Percentiles rank a stretch among this genome's conserved stretches.
Conservation (phyloP, 2,113 vertebrate genomes). For the Callithrix jacchus region DNA sequence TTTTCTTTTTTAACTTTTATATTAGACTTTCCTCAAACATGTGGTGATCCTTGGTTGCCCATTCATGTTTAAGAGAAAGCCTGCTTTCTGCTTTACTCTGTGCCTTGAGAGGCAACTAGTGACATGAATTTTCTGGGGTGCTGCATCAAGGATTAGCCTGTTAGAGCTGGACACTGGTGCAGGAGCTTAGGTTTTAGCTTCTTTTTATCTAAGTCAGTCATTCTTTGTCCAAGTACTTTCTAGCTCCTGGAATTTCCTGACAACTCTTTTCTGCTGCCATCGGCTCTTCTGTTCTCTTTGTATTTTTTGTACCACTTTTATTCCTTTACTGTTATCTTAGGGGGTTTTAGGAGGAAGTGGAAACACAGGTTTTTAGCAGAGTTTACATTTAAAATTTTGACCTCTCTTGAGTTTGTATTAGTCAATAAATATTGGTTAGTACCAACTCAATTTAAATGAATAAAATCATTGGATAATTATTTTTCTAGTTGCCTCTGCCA, state of each 20-base stretch:
- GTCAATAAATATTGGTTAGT: conserved; percentile 29
- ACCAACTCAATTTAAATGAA: conserved; percentile 31
- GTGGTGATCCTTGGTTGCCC: neutral
- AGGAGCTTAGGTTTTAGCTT: neutral
- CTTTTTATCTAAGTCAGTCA: neutral
- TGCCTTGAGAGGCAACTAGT: neutral
- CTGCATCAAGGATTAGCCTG: neutral
- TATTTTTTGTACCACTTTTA: neutral
- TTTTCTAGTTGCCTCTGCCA: neutral
- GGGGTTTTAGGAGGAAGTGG: conserved; percentile 17
- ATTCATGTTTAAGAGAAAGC: neutral
- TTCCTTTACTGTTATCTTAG: neutral
- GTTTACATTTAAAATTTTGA: conserved; percentile 35
- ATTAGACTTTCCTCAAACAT: neutral
- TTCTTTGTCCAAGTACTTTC: neutral
- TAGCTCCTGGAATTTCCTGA: conserved; percentile 1
- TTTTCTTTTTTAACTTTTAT: conserved; percentile 7
- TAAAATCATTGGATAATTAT: neutral
- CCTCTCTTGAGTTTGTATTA: conserved; percentile 47
- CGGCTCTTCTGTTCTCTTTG: neutral
- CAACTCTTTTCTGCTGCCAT: neutral
- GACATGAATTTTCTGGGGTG: neutral
- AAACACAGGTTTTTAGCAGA: neutral
- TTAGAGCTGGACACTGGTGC: neutral
- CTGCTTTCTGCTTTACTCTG: neutral